Evolutionary conservation across 2,888 invertebrate genomes (phyloP).

Genomic region (Rhimphoctona megacephalus): DNA sequence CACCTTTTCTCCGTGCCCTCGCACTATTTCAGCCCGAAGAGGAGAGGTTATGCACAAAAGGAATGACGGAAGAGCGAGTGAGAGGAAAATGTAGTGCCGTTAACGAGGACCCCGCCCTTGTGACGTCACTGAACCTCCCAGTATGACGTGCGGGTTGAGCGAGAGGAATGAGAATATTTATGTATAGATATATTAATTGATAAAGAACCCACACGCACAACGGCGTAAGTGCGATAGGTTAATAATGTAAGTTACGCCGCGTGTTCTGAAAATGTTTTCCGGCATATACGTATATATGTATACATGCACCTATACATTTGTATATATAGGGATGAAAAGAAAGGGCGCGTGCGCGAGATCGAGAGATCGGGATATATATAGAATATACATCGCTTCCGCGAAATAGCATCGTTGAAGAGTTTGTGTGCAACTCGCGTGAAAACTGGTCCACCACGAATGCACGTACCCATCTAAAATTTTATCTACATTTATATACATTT

Average conservation of each 20-base stretch:
- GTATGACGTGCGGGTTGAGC: slow-evolving; percentile 34
- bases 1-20: slow-evolving; percentile 22
- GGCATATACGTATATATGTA: background rate
- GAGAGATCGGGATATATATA: slow-evolving; percentile 7
- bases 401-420: slow-evolving; percentile 27
- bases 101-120: slow-evolving; percentile 83
- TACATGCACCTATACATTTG: background rate
- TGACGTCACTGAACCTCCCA: slow-evolving; percentile 78
- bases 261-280: background rate
- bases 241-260: background rate
- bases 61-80: slow-evolving; percentile 66
- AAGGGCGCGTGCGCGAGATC: slow-evolving; percentile 52
- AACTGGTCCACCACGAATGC: slow-evolving; percentile 34
- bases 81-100: slow-evolving; percentile 70
- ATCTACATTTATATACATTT: background rate
- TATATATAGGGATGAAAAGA: slow-evolving; percentile 25
- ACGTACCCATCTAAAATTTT: background rate
- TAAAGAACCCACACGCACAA: background rate
- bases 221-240: background rate
- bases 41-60: slow-evolving; percentile 53
- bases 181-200: background rate
- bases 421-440: slow-evolving; percentile 59
- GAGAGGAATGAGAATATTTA: slow-evolving; percentile 34
- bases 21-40: slow-evolving; percentile 17
- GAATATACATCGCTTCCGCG: slow-evolving; percentile 29